Evolutionary conservation across 2,888 invertebrate species (phyloP).

Genomic region (Uloborus plumipes): DNA sequence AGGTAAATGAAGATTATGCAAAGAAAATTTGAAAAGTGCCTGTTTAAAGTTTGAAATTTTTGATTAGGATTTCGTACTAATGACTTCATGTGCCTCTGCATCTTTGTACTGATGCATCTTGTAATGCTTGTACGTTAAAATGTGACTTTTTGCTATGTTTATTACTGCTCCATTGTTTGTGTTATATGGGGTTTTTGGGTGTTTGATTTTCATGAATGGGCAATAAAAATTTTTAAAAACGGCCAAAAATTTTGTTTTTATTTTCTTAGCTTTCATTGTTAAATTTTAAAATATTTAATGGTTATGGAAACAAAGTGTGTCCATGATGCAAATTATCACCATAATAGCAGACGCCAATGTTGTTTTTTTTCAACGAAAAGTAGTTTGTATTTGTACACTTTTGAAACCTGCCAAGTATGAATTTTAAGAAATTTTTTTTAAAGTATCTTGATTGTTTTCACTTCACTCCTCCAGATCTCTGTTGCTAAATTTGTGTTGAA

Average conservation of each 20-base stretch:
- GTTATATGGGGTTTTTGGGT: slow-evolving; percentile 55
- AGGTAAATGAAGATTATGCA: slow-evolving; percentile 20
- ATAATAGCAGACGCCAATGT: too few relatives aligned
- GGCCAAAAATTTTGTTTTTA: background rate
- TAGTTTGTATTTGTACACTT: too few relatives aligned
- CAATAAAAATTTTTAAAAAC: slow-evolving; percentile 40
- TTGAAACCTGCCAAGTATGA: too few relatives aligned
- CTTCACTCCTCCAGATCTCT: too few relatives aligned
- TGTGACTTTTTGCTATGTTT: slow-evolving; percentile 46
- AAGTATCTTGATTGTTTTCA: too few relatives aligned
- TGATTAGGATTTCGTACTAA: slow-evolving; percentile 13
- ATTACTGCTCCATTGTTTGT: slow-evolving; percentile 53
- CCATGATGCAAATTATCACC: too few relatives aligned
- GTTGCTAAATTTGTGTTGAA: too few relatives aligned
- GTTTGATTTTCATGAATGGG: slow-evolving; percentile 51
- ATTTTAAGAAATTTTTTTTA: too few relatives aligned
- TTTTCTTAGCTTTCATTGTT: too few relatives aligned
- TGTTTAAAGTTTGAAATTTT: slow-evolving; percentile 46
- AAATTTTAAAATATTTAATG: too few relatives aligned
- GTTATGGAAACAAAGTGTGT: too few relatives aligned
- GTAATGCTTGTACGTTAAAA: slow-evolving; percentile 50
- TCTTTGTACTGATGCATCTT: slow-evolving; percentile 33
- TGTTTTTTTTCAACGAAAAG: too few relatives aligned
- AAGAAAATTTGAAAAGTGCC: slow-evolving; percentile 49
- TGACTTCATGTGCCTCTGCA: slow-evolving; percentile 51